These are phyloP conservation scores for Tipula unca DNA, from an alignment of 2,888 invertebrate genomes.

Conservation along the genomic window DNA sequence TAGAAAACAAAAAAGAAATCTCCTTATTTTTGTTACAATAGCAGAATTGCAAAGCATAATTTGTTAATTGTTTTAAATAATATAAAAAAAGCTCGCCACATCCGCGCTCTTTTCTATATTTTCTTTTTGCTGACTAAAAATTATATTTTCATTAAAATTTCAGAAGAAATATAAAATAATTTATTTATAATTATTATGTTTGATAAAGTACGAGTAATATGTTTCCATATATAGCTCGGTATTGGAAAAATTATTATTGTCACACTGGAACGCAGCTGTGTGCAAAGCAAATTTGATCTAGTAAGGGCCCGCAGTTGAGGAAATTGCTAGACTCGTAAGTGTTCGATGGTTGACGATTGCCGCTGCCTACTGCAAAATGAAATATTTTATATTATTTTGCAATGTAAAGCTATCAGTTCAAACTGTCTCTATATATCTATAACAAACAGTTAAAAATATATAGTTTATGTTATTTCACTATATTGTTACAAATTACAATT, in stretches of 20 bases:
- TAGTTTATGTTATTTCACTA: neutral
- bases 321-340: too few relatives aligned
- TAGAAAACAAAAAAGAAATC: neutral
- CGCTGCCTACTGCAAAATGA: too few relatives aligned
- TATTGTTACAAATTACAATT: neutral
- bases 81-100: neutral
- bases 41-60: neutral
- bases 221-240: neutral
- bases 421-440: neutral
- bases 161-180: neutral
- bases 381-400: too few relatives aligned
- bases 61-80: neutral
- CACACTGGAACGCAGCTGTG: neutral
- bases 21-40: neutral
- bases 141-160: neutral
- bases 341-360: too few relatives aligned
- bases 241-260: neutral
- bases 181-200: neutral
- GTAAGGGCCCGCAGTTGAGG: too few relatives aligned
- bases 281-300: too few relatives aligned
- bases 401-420: neutral
- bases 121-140: neutral
- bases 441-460: neutral
- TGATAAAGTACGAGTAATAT: neutral
- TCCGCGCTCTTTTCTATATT: neutral